These are phyloP conservation scores for Aselliscus stoliczkanus DNA, from an alignment of 2,797 vertebrate species.

Conservation along the genomic window DNA sequence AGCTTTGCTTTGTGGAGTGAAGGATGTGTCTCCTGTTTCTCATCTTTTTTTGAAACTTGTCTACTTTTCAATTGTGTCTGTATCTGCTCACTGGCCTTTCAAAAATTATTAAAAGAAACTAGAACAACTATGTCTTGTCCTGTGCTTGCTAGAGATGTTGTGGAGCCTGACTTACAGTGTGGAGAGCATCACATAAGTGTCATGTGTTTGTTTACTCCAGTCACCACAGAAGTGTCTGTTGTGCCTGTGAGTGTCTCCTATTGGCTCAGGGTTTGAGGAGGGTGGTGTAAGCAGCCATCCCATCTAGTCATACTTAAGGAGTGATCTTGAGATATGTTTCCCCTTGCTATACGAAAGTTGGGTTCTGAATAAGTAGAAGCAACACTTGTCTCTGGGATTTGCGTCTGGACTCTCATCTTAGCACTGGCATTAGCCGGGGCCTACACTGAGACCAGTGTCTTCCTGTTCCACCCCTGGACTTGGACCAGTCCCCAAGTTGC, in stretches of 20 bases:
- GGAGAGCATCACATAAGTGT: constrained; percentile 19
- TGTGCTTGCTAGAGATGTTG: constrained; percentile 38
- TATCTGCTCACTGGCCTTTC: constrained; percentile 43
- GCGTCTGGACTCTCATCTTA: constrained; percentile 24
- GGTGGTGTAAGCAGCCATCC: background rate
- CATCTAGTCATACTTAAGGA: constrained; percentile 6
- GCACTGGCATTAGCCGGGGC: constrained; percentile 16
- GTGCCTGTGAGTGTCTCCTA: background rate
- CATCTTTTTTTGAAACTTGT: background rate
- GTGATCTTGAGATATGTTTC: background rate
- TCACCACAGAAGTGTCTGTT: background rate
- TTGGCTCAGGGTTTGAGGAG: background rate
- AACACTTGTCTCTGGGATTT: background rate
- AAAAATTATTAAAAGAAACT: constrained; percentile 62
- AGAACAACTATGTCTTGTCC: constrained; percentile 31
- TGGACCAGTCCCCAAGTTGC: constrained; percentile 25
- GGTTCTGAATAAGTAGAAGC: background rate
- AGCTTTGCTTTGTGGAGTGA: constrained; percentile 38
- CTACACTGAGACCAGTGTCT: constrained; percentile 12
- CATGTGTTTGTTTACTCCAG: background rate
- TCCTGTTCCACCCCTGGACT: constrained; percentile 20
- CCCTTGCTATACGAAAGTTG: background rate
- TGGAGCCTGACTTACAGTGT: background rate
- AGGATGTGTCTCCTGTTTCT: constrained; percentile 33
- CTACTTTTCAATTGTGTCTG: constrained; percentile 45